Base-by-base conservation (phyloP, 2,888 invertebrate species). In the Eupeodes luniger region DNA sequence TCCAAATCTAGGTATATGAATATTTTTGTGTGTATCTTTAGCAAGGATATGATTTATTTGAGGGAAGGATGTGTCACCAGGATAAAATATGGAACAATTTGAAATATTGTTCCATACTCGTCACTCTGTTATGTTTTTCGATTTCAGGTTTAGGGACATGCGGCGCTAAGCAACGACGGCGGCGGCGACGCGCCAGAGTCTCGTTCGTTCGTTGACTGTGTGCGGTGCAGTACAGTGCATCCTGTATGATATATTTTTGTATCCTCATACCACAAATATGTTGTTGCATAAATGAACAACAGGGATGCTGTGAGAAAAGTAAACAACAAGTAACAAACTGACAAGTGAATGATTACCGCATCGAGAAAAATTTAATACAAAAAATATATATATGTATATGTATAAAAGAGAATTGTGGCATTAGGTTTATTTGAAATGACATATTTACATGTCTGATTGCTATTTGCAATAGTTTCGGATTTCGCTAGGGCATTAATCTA, bases 401-500 rank as follows among this genome's bases (percentile, higher is more conserved):
- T 27, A 10, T 10, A 51, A 11, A 16, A 27, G 3, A 49, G 16
- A 40, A 64, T 70, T 55, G 36, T 62, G 49, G 40, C 47, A 59
- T 72, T 59, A 59, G 72, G 47, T 66, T 66, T 72, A 72, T 59
- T 72, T 59, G 72, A 47, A 59, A 72, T 59, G 59, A 47, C 59
- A 61, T 79, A 79, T 83, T 79, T 83, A 64, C 79, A 75, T 61
- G 66, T 69, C 61, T 84, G 83, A 84, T 84, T 84, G 83, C 19
- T 67, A 62, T 67, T 84, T 84, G 74, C 44, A 19, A 78, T 67
- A 40, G 66, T 66, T 72, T 51, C 55, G 40, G 7, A 44, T 70
- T 70, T 55, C 0, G 53, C 55, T 70, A 34, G 16, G 55, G 10
- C 11, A 70, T 70, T 55, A 70, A 40, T 69, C 53, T 49, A 1